Evolutionary conservation across 2,797 vertebrate genomes (phyloP).

Genomic region (Propithecus perrieri): DNA sequence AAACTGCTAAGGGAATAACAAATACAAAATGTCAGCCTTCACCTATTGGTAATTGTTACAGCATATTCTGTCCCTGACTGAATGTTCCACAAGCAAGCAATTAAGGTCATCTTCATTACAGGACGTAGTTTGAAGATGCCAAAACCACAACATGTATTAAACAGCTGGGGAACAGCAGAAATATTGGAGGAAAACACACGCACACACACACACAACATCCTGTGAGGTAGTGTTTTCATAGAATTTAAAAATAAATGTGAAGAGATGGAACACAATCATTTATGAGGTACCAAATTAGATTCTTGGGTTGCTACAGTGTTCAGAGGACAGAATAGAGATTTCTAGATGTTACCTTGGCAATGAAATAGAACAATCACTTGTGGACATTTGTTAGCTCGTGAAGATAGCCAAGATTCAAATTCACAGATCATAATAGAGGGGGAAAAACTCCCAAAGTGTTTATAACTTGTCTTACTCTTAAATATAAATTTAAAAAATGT

Average conservation of each 20-base stretch:
- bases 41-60: constrained; percentile 70
- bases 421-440: background rate
- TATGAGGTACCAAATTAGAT: constrained; percentile 61
- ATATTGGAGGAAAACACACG: constrained; percentile 33
- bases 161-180: constrained; percentile 80
- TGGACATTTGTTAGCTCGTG: background rate
- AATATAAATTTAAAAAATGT: background rate
- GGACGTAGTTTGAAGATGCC: constrained; percentile 74
- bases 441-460: background rate
- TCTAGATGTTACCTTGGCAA: constrained; percentile 32
- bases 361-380: background rate
- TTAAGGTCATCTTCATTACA: constrained; percentile 78
- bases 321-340: constrained; percentile 48
- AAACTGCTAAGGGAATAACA: constrained; percentile 66
- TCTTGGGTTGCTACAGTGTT: background rate
- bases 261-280: constrained; percentile 46
- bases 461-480: background rate
- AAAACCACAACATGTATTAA: constrained; percentile 78
- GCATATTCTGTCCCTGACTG: constrained; percentile 74
- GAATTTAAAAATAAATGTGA: constrained; percentile 79
- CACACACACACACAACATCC: constrained; percentile 6
- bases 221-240: constrained; percentile 66
- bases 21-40: constrained; percentile 58
- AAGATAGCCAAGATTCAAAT: background rate
- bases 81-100: constrained; percentile 76